phyloP scores from a whole-genome alignment of 2,113 vertebrate species.

The Camelus bactrianus region DNA sequence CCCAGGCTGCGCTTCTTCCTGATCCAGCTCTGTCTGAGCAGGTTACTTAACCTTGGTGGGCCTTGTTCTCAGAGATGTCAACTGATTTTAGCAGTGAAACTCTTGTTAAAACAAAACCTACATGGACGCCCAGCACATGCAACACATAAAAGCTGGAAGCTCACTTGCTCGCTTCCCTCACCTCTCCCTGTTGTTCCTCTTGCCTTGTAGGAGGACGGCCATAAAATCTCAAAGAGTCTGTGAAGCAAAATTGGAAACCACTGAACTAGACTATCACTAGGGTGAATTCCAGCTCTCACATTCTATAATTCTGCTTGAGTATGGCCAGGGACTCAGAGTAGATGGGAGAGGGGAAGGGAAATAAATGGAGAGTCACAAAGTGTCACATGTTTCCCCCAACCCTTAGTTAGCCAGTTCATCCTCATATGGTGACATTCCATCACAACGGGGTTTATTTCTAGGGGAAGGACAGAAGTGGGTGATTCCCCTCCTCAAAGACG shows the following conservation, averaged over 20 bases:
- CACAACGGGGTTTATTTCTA: background rate
- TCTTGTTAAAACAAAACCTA: background rate
- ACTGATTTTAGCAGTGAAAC: background rate
- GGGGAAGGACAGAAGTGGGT: background rate
- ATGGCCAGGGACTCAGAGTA: background rate
- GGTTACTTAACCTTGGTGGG: background rate
- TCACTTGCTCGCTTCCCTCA: background rate
- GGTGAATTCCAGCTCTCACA: background rate
- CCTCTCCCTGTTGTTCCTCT: background rate
- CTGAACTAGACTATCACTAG: background rate
- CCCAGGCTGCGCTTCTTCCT: background rate
- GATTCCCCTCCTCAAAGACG: background rate
- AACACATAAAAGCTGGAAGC: background rate
- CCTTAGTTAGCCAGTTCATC: background rate
- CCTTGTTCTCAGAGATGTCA: background rate
- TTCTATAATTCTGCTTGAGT: background rate
- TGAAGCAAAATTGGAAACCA: background rate
- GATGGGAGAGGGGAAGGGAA: background rate
- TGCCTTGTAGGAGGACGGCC: background rate
- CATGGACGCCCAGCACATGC: background rate
- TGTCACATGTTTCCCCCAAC: background rate
- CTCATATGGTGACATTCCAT: background rate
- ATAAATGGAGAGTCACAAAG: background rate
- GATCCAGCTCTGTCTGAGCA: background rate
- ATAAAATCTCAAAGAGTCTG: background rate